Base-by-base conservation (phyloP, 2,797 vertebrate genomes). In the Mus spretus region DNA sequence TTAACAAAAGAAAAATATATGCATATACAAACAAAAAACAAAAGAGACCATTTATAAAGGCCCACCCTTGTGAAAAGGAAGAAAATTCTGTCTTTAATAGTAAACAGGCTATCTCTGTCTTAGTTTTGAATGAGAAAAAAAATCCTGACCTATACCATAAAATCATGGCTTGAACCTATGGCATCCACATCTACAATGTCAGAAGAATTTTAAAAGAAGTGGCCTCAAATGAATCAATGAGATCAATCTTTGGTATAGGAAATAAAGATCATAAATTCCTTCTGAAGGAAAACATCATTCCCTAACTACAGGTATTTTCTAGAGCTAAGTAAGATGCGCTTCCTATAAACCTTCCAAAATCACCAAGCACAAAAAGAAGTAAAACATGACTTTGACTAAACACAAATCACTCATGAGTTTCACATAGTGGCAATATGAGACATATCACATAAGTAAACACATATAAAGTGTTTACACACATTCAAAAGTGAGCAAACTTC, bases 231-330 rank as follows among this genome's bases (percentile, higher is more conserved):
- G n/a, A 90, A 13, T 50, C 31, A 80, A 55, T 34, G 50, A 79
- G 50, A 86, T 59, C 10, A 59, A 53, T 3, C 12, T 14, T 92
- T 22, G 13, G 9, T 13, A 80, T 4, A 55, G 86, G 3, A 87
- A 92, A 75, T 47, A 78, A 96, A 87, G 40, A 87, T 24, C 22
- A 50, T n/a, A 75, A 85, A 75, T 75, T 83, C 61, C 9, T 65
- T 86, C 50, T 86, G 26, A 37, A 91, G 75, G 2, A 24, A 87
- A 93, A 20, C 1, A 14, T 59, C 55, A 80, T 65, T 10, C 67
- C 20, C 2, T 31, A 8, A 26, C 20, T 82, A 40, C 59, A 10
- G 93, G 55, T 22, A 90, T 78, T 26, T 28, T 28, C 2, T 28
- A 78, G 75, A 31, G 75, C 47, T 81, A 92, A 74, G 34, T 81